Conservation (phyloP, 2,113 vertebrate species). For the Amblyopsis rosae region DNA sequence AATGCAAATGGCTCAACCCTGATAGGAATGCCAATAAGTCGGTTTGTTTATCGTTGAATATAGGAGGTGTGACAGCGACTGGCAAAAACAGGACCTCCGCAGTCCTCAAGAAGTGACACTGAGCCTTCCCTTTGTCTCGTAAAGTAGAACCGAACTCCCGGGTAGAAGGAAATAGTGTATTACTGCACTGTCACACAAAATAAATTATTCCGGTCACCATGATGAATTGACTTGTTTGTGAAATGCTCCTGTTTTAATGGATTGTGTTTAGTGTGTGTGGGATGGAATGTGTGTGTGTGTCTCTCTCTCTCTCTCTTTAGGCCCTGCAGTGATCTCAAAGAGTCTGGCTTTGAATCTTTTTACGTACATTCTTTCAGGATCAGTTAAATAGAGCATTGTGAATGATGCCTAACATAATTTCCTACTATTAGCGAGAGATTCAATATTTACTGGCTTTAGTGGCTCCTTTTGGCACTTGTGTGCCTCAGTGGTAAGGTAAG, state of each 20-base stretch:
- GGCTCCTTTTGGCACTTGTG: constrained; percentile 17
- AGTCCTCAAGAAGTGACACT: not conserved
- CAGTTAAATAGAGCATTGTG: constrained; percentile 27
- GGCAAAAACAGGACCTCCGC: constrained; percentile 29
- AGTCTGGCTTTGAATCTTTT: not conserved
- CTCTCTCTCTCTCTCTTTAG: not conserved
- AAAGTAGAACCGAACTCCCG: constrained; percentile 6
- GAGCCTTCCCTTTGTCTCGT: not conserved
- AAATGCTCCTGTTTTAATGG: constrained; percentile 31
- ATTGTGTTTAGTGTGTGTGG: constrained; percentile 1
- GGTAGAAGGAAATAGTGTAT: constrained; percentile 34
- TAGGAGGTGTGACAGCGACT: constrained; percentile 3
- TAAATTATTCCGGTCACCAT: constrained; percentile 32
- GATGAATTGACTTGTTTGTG: constrained; percentile 32
- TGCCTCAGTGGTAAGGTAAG: constrained; percentile 36
- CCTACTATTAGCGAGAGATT: constrained; percentile 25
- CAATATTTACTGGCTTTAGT: constrained; percentile 43
- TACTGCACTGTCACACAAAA: constrained; percentile 32
- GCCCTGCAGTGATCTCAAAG: not conserved
- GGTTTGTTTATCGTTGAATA: constrained; percentile 14
- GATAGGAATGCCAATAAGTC: not conserved
- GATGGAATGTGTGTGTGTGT: not conserved
- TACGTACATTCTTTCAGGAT: constrained; percentile 29
- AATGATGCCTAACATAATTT: not conserved
- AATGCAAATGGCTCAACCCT: constrained; percentile 1